Evolutionary conservation across 1,140 invertebrate species (phyloP).

Genomic region (Bombus consobrinus): DNA sequence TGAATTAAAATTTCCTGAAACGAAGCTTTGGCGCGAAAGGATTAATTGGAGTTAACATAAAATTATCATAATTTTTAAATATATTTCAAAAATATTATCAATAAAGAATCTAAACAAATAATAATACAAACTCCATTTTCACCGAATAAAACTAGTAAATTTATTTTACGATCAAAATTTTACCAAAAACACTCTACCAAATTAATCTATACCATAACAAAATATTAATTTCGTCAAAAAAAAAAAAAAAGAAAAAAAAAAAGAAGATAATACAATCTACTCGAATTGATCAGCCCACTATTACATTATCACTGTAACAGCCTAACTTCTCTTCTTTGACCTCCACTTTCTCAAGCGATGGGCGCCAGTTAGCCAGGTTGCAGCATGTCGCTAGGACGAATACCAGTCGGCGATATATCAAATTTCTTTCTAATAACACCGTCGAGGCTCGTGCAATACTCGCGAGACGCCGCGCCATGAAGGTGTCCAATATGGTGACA

Average conservation of each 20-base stretch:
- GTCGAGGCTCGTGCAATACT: conserved; percentile 20
- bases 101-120: background rate
- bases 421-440: conserved; percentile 78
- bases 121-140: background rate
- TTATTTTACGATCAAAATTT: too few species aligned
- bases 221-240: background rate
- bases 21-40: too few species aligned
- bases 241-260: background rate
- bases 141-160: background rate
- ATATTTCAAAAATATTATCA: too few species aligned
- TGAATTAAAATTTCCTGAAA: too few species aligned
- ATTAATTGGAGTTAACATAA: too few species aligned
- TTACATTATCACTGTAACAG: too few species aligned
- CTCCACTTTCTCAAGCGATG: conserved; percentile 18
- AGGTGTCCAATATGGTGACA: conserved; percentile 78
- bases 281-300: background rate
- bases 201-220: background rate
- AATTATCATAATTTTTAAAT: too few species aligned
- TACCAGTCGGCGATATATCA: conserved; percentile 71
- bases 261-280: background rate
- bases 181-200: too few species aligned
- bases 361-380: background rate
- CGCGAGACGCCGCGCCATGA: conserved; percentile 13
- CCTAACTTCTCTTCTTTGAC: conserved; percentile 24
- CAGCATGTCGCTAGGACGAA: conserved; percentile 25